Base-by-base conservation (phyloP, 35 echinoderm and acorn worm species). In the Eucidaris tribuloides region DNA sequence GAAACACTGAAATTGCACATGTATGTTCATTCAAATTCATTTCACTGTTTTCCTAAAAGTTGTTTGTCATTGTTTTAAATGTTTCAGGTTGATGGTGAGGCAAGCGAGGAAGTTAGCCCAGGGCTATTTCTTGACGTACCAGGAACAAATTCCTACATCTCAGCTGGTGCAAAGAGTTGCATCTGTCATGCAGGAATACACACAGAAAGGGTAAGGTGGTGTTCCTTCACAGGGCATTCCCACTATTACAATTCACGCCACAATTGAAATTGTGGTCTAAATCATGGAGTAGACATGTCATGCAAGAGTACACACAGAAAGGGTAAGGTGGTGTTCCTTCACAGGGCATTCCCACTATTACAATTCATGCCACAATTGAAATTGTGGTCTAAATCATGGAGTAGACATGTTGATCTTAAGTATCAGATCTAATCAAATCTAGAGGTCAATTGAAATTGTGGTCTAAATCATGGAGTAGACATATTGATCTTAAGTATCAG, bases 101-200 rank as follows among this genome's bases (percentile, higher is more conserved):
- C 79, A 83, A 76, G 92, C 87, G 74, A 85, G 92, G 19, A 96
- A 96, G 78, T 35, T 96, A 31, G 87, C 92, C 17, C 92, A 96
- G 32, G 82, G 82, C 0, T 96, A 96, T 45, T 96, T 78, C 58
- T 46, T 96, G 19, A 90, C 88, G 5, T 96, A 96, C 49, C 87
- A 96, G 43, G 92, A 96, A 81, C 92, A 96, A 79, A 96, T 96
- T 42, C 92, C 92, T 41, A 96, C 92, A 65, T 58, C 92, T 6
- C 92, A 96, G 68, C 83, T 96, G n/a, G 92, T 96, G 59, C 87
- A 90, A 28, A 84, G 77, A 39, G 62, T 95, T 54, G 92, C 87
- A 49, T 88, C 86, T 63, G 85, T 83, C 13, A 83, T 83, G 81
- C 40, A 49, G 46, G 30, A 15, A 90, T n/a, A n/a, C n/a, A n/a